A percentile compares a stretch with the other conserved stretches of the same genome.
phyloP scores from a whole-genome alignment of 1,140 invertebrate species.

The Branchinecta lindahli region DNA sequence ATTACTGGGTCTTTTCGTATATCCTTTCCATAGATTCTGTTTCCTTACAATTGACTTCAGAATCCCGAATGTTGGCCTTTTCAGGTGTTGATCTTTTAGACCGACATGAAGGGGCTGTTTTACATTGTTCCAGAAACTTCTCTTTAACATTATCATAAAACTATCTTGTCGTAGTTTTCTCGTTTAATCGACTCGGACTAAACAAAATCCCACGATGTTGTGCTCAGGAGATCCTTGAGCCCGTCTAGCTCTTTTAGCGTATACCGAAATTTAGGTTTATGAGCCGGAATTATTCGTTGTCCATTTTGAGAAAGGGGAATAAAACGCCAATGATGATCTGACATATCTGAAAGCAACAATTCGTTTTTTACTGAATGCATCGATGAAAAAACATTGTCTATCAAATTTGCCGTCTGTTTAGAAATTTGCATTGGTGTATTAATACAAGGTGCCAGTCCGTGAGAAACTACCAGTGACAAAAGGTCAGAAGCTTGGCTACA shows the following conservation, averaged over 20 bases:
- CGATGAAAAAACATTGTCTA: conserved; percentile 5
- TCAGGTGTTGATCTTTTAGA: conserved; percentile 1
- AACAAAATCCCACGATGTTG: conserved; percentile 1
- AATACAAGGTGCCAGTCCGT: neutral
- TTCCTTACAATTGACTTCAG: neutral
- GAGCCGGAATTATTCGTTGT: neutral
- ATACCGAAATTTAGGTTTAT: neutral
- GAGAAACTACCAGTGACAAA: neutral
- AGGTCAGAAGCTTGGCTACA: neutral
- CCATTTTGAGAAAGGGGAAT: neutral
- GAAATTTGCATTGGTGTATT: conserved; percentile 3
- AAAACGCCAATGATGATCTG: neutral
- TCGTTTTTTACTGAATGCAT: neutral
- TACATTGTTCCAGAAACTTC: neutral
- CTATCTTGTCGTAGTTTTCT: neutral
- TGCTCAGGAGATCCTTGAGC: neutral
- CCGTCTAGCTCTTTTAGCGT: neutral
- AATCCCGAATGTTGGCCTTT: neutral
- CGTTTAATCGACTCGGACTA: neutral
- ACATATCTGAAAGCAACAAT: neutral
- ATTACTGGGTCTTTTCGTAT: neutral
- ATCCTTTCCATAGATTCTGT: neutral
- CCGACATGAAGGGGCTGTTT: neutral
- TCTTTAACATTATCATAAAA: conserved; percentile 6
- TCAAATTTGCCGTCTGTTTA: neutral